Evolutionary conservation across 2,113 vertebrate genomes (phyloP).

Genomic region (Formicarius rufipectus): DNA sequence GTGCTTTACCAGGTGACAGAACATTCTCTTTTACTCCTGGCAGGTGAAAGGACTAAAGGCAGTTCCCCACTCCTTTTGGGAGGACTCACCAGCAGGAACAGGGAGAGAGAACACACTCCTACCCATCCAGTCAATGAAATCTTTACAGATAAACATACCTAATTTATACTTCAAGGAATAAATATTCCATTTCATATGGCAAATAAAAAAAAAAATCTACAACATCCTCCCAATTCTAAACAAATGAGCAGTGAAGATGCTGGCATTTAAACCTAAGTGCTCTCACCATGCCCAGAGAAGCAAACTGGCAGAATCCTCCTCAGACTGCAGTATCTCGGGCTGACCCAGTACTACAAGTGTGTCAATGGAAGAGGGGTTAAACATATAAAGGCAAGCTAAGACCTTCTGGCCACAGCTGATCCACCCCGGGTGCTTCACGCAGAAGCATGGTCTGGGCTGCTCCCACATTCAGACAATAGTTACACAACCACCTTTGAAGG

Average conservation of each 20-base stretch:
- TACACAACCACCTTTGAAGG: not conserved
- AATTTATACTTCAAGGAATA: not conserved
- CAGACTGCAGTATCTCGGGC: not conserved
- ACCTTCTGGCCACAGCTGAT: not conserved
- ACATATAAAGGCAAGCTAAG: not conserved
- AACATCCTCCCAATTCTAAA: not conserved
- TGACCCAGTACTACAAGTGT: not conserved
- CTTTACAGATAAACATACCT: not conserved
- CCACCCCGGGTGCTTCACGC: not conserved
- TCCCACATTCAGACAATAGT: not conserved
- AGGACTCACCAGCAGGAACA: conserved; percentile 21
- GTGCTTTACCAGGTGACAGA: conserved; percentile 1
- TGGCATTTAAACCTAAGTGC: not conserved
- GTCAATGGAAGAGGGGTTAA: not conserved
- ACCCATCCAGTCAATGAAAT: not conserved
- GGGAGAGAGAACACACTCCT: not conserved
- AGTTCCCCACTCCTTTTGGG: not conserved
- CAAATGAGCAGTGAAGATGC: not conserved
- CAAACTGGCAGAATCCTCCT: not conserved
- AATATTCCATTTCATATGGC: not conserved
- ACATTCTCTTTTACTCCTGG: not conserved
- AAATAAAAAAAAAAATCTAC: not conserved
- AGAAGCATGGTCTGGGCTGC: not conserved
- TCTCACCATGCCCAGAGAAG: not conserved
- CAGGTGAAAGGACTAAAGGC: not conserved